Evolutionary conservation across 2,888 invertebrate species (phyloP).

Genomic region (Agriopis leucophaearia): DNA sequence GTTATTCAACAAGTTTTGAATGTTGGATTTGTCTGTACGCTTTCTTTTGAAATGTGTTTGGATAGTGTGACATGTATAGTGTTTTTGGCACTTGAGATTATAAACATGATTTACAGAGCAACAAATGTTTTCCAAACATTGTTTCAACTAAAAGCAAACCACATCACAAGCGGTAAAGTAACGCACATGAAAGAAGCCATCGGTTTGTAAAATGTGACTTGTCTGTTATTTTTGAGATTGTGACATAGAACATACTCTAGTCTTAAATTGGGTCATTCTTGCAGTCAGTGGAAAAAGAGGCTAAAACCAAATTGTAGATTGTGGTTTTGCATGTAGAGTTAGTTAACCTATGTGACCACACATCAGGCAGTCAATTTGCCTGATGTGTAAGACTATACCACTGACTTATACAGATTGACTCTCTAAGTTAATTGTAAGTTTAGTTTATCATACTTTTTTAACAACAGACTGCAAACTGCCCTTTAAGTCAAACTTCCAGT

Average conservation of each 20-base stretch:
- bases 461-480: conserved; percentile 64
- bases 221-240: conserved; percentile 52
- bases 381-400: conserved; percentile 44
- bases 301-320: conserved; percentile 16
- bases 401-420: conserved; percentile 54
- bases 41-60: conserved; percentile 26
- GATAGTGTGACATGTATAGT: not conserved
- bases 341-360: not conserved
- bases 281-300: conserved; percentile 27
- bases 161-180: conserved; percentile 20
- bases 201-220: conserved; percentile 34
- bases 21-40: not conserved
- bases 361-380: conserved; percentile 18
- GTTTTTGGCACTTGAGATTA: conserved; percentile 8
- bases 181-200: conserved; percentile 32
- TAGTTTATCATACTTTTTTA: conserved; percentile 54
- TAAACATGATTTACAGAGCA: not conserved
- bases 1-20: conserved; percentile 5
- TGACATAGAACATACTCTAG: conserved; percentile 54
- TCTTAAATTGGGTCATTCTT: conserved; percentile 50
- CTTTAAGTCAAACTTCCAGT: conserved; percentile 65
- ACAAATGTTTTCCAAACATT: conserved; percentile 5
- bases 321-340: conserved; percentile 15
- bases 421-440: conserved; percentile 64
- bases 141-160: conserved; percentile 9